These are phyloP conservation scores for Agrypnus murinus DNA, from an alignment of 2,888 invertebrate species.

Conservation along the genomic window DNA sequence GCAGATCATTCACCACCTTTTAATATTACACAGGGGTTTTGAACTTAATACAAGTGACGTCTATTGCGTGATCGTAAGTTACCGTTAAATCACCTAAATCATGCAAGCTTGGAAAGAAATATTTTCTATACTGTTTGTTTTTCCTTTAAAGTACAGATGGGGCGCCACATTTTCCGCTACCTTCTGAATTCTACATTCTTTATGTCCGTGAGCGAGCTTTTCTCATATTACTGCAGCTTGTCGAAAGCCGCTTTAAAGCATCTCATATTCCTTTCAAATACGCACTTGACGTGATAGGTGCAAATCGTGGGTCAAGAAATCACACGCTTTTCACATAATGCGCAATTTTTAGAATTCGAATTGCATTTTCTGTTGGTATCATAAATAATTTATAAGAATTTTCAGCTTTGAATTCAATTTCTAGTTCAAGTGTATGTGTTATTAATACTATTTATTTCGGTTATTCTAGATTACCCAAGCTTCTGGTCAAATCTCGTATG, in stretches of 20 bases:
- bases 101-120: conserved; percentile 29
- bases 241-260: conserved; percentile 35
- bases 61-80: conserved; percentile 33
- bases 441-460: no score
- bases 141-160: conserved; percentile 29
- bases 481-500: no score
- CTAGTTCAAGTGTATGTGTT: no score
- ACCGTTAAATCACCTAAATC: conserved; percentile 35
- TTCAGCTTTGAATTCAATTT: conserved; percentile 11
- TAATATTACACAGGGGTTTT: conserved; percentile 4
- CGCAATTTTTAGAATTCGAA: conserved; percentile 27
- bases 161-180: conserved; percentile 32
- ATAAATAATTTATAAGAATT: conserved; percentile 34
- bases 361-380: background rate
- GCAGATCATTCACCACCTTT: conserved; percentile 20
- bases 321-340: conserved; percentile 11
- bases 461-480: no score
- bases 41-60: conserved; percentile 7
- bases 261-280: conserved; percentile 39
- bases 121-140: conserved; percentile 40
- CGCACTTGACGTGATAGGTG: conserved; percentile 39
- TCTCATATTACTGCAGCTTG: conserved; percentile 37
- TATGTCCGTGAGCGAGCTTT: conserved; percentile 32
- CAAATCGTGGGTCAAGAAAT: conserved; percentile 38
- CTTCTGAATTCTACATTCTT: conserved; percentile 32